phyloP scores from a whole-genome alignment of 2,888 invertebrate genomes.

The Andrena praecox region DNA sequence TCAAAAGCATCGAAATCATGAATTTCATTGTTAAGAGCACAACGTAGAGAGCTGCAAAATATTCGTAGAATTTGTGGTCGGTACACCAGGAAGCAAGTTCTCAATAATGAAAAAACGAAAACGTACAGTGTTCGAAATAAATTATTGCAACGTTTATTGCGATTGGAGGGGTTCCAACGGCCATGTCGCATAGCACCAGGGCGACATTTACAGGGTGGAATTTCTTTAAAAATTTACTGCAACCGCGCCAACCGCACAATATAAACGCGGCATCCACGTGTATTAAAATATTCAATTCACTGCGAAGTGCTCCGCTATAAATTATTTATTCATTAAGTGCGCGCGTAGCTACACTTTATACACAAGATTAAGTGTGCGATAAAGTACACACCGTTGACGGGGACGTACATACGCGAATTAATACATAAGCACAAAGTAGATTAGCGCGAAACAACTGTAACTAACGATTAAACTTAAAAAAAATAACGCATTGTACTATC shows the following conservation, averaged over 20 bases:
- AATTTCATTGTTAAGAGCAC: background rate
- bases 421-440: too few species aligned
- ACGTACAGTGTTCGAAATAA: conserved; percentile 11
- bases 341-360: too few species aligned
- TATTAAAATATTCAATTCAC: conserved; percentile 8
- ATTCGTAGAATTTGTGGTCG: background rate
- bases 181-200: background rate
- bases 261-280: background rate
- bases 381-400: too few species aligned
- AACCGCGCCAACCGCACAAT: conserved; percentile 1
- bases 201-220: conserved; percentile 18
- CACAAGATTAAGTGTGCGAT: too few species aligned
- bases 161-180: conserved; percentile 33
- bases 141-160: conserved; percentile 26
- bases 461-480: too few species aligned
- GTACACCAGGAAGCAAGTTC: background rate
- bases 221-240: conserved; percentile 14
- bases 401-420: too few species aligned
- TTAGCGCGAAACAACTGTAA: too few species aligned
- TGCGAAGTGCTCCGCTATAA: background rate
- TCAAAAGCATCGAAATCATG: background rate
- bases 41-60: background rate
- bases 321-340: background rate
- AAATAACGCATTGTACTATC: too few species aligned
- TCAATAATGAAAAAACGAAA: background rate